Base-by-base conservation (phyloP, 2,888 invertebrate species). In the Pycnomerus fuliginosus region DNA sequence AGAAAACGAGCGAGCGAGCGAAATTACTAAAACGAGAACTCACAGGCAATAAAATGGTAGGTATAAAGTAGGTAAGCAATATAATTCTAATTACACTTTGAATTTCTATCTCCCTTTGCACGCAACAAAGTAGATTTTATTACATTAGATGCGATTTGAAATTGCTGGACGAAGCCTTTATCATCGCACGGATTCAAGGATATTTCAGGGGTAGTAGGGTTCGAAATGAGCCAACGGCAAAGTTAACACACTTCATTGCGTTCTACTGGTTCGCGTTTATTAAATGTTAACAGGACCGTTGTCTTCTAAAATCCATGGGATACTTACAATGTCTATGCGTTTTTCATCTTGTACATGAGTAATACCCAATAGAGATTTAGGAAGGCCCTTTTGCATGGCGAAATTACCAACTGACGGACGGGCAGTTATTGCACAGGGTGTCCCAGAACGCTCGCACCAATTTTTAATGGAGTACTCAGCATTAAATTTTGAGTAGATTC, bases 211-310 rank as follows among this genome's bases (percentile, higher is more conserved):
- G 37, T 37, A n/a, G n/a, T n/a, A 20, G 27, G 13, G 32, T 37
- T 32, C 31, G 15, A 16, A 54, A 57, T 52, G 52, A 55, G 53
- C 50, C 47, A 48, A 49, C 48, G 50, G 8, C 4, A 5, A 8
- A 20, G 4, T 52, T 55, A 56, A 52, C 53, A 58, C 58, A 53
- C 52, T 53, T 53, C 58, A 56, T 55, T 58, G 56, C 50, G 52
- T 58, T 54, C 52, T 53, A 50, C 45, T 49, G 55, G n/a, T 53
- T 55, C 54, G 53, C 55, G 49, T 52, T 58, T 58, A 58, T 58
- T 56, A 55, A 58, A 58, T 58, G 56, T 56, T 44, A 50, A 30
- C 39, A 34, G 28, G 29, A 24, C 11, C n/a, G n/a, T n/a, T n/a
- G n/a, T n/a, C n/a, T n/a, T n/a, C n/a, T n/a, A n/a, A n/a, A n/a